Evolutionary conservation across 2,113 vertebrate species (phyloP), one percentile per base, ranked within the genome.

Genomic region (Vanacampus margaritifer): DNA sequence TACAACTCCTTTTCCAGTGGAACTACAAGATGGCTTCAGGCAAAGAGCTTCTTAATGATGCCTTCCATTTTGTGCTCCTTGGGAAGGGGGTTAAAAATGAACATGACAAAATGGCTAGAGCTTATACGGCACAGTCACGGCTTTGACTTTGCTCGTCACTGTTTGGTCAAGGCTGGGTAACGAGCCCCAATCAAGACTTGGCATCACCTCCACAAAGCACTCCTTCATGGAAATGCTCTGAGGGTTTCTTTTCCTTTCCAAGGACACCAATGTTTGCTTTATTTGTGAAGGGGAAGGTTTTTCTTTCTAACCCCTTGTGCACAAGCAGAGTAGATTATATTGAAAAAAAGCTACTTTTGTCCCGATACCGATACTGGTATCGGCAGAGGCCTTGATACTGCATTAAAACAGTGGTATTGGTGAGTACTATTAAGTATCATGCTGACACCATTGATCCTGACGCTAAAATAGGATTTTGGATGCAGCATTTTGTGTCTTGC

Each of bases 131-230:
- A 46, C 46, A 75, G 73, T 78, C 64, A 45, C 3, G 51, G 60
- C 64, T 75, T 79, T 77, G 21, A 75, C 64, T 75, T 68, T 13
- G 71, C 75, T 65, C 68, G 10, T 78, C 67, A 50, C 58, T 82
- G 72, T 83, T 84, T 76, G 72, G 81, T 70, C 43, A 77, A 79
- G 81, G 80, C n/a, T 72, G 70, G 71, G 62, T 61, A 9, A 70
- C 61, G 23, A 67, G n/a, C 66, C 39, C n/a, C 46, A 26, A 72
- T 71, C 12, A 26, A 28, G 32, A 43, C 71, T 48, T 24, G 69
- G 58, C 68, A 43, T 68, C 67, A 67, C 61, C 41, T 74, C 65
- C 69, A 88, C 83, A 88, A 82, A 80, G 72, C 63, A 32, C 57
- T 69, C 76, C 75, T 85, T 86, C 77, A 82, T 69, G 35, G 54